phyloP scores from a whole-genome alignment of 2,113 vertebrate species.

The Perca flavescens region DNA sequence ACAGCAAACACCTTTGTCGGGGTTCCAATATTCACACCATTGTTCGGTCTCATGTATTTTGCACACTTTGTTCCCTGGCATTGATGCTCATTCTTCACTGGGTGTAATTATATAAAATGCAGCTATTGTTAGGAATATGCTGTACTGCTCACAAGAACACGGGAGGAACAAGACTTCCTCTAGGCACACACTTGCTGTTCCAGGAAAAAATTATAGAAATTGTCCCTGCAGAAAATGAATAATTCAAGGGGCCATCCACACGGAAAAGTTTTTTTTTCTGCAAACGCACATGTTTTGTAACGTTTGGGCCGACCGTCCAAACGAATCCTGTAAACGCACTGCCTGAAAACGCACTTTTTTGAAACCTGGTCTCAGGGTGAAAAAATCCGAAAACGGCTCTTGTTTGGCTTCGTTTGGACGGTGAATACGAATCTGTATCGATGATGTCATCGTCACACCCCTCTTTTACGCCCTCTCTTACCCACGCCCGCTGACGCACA shows the following conservation, averaged over 20 bases:
- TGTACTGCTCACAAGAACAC: background rate
- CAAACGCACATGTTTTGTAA: no score
- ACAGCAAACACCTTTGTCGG: slow-evolving; percentile 1
- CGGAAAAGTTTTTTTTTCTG: no score
- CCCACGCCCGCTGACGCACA: no score
- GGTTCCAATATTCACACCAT: background rate
- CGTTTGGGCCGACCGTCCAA: no score
- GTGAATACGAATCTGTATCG: no score
- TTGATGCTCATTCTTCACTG: background rate
- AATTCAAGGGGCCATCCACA: background rate
- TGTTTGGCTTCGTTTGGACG: no score
- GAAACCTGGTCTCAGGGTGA: no score
- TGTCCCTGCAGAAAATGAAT: background rate
- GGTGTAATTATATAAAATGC: background rate
- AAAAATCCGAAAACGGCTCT: no score
- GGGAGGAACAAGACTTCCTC: background rate
- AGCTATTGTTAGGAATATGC: background rate
- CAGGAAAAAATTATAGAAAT: background rate
- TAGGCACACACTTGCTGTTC: background rate
- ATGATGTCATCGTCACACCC: no score
- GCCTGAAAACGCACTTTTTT: no score
- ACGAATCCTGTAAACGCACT: no score
- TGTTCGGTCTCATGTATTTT: background rate
- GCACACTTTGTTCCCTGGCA: background rate
- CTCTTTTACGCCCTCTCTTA: no score